Base-by-base conservation (phyloP, 2,888 invertebrate species). In the Fragum sueziense region DNA sequence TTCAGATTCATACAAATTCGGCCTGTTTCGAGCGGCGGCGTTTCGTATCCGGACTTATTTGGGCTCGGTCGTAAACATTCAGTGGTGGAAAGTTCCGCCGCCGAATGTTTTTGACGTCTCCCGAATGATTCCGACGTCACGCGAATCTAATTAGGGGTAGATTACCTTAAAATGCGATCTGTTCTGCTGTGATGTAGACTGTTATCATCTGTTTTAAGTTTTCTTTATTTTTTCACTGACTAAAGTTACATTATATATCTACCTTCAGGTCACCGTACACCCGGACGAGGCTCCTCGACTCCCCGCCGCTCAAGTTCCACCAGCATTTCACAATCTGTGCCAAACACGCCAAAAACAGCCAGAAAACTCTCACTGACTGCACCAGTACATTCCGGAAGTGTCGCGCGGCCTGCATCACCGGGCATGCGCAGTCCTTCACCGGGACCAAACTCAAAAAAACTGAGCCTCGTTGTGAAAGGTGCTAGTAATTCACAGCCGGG, bases 401-500 rank as follows among this genome's bases (percentile, higher is more conserved):
- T 59, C 59, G 73, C 82, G 6, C 80, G 86, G 69, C 79, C 85
- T 3, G 76, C 80, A 29, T 86, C 87, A 27, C 85, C 86, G 54
- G 74, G 85, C 81, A 80, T 86, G 84, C 87, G 87, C 71, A 87
- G 87, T 84, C 78, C 74, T 27, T 88, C 88, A 37, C 88, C 88
- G 65, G 86, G 84, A 65, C 87, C 87, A 52, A 83, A 76, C 37
- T 67, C 80, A 34, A 65, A 68, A 71, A 57, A 77, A 62, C 61
- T 71, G 22, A 77, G 71, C 51, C 47, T 80, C 34, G 47, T 68
- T 62, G 62, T 67, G 11, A 76, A 80, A 74, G 70, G 71, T 31
- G 77, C 70, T 25, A 68, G 68, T 71, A 59, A 67, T 20, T 77
- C 80, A 25, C 85, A 84, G 61, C 85, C 85, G 14, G 70, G 71